Conservation (phyloP, 2,113 vertebrate species). For the Scytalopus superciliaris region DNA sequence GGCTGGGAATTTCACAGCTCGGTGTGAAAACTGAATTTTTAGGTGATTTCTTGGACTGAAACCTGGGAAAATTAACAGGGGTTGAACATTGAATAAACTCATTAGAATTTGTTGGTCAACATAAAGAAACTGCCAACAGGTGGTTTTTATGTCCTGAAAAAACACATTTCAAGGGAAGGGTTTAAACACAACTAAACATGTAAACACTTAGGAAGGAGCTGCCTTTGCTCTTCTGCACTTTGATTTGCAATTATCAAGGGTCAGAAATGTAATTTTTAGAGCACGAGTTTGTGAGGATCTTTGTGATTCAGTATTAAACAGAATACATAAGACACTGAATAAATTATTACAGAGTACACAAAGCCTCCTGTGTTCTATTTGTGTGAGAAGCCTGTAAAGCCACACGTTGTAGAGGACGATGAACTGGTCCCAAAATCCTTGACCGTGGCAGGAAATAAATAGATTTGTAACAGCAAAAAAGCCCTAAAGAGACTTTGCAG, state of each 20-base stretch:
- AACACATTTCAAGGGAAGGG: neutral
- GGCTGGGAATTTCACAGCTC: neutral
- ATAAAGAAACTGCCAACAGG: neutral
- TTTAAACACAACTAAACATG: neutral
- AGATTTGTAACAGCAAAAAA: neutral
- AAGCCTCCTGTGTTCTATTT: neutral
- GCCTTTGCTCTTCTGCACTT: neutral
- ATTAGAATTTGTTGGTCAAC: neutral
- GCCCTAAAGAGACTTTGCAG: neutral
- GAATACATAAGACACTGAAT: neutral
- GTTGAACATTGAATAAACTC: neutral
- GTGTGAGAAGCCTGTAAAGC: neutral
- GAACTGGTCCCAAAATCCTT: neutral
- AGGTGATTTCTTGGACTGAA: neutral
- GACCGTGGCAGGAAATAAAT: neutral
- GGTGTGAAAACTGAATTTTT: neutral
- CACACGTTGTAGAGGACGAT: neutral
- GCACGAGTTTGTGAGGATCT: neutral
- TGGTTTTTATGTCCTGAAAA: neutral
- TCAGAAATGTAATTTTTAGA: neutral
- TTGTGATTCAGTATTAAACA: neutral
- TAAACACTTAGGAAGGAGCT: neutral
- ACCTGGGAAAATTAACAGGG: neutral
- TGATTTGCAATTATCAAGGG: neutral
- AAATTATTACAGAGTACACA: neutral